These are phyloP conservation scores for Drosophila kanekoi DNA, from an alignment of 2,888 invertebrate genomes.

Conservation along the genomic window DNA sequence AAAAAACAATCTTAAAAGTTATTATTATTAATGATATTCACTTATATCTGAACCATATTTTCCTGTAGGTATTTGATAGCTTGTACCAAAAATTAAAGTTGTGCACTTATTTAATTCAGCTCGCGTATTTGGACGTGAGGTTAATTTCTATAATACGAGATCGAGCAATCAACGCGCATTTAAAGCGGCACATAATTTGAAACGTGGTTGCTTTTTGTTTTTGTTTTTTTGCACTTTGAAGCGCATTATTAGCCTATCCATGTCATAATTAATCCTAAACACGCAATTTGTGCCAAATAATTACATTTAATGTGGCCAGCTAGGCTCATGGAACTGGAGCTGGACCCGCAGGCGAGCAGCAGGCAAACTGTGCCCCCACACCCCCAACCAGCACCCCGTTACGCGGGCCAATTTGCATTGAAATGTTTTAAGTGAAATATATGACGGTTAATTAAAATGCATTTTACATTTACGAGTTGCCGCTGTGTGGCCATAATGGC, in stretches of 20 bases:
- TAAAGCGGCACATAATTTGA: slow-evolving; percentile 66
- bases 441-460: slow-evolving; percentile 80
- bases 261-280: slow-evolving; percentile 83
- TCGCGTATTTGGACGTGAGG: slow-evolving; percentile 58
- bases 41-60: no score
- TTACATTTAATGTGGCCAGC: slow-evolving; percentile 72
- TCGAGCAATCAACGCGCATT: slow-evolving; percentile 59
- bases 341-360: slow-evolving; percentile 23
- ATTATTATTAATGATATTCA: no score
- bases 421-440: slow-evolving; percentile 79
- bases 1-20: no score
- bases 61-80: no score
- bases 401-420: slow-evolving; percentile 67
- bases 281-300: slow-evolving; percentile 82
- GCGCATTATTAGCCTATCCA: slow-evolving; percentile 79
- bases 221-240: slow-evolving; percentile 69
- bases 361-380: neutral
- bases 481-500: slow-evolving; percentile 62
- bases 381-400: neutral
- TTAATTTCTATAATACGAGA: slow-evolving; percentile 53
- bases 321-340: slow-evolving; percentile 17
- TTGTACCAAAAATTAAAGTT: no score
- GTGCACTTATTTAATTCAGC: slow-evolving; percentile 42
- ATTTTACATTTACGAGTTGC: slow-evolving; percentile 75
- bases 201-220: slow-evolving; percentile 50